A percentile compares a stretch with the other conserved stretches of the same genome.
Conservation (phyloP, 2,797 vertebrate genomes). For the Basileuterus tristriatus region DNA sequence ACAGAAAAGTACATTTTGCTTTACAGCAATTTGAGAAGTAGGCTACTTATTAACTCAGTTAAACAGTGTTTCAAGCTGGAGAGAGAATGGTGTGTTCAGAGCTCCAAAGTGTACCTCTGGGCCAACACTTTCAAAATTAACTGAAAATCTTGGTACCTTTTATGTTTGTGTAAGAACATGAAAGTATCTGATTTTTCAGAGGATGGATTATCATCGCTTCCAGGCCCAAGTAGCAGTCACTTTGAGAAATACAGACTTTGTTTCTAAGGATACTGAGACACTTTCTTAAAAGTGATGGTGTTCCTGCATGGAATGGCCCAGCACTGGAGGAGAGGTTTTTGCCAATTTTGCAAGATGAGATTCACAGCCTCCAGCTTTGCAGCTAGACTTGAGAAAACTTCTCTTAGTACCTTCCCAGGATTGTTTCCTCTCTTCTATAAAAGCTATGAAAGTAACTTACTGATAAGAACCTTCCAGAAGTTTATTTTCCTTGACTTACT, state of each 20-base stretch:
- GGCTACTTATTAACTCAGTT: conserved; percentile 5
- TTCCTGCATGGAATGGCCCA: neutral
- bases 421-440: neutral
- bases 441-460: neutral
- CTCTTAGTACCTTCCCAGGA: neutral
- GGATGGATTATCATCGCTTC: neutral
- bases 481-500: neutral
- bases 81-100: neutral
- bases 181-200: neutral
- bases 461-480: neutral
- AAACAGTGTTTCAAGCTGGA: neutral
- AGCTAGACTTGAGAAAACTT: neutral
- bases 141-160: neutral
- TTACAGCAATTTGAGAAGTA: neutral
- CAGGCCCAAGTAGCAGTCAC: neutral
- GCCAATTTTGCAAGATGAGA: neutral
- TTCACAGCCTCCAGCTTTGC: conserved; percentile 6
- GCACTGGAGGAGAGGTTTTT: neutral
- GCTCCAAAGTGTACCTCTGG: neutral
- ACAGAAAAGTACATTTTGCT: neutral
- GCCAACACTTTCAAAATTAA: neutral
- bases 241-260: neutral
- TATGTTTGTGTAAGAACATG: neutral
- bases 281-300: neutral
- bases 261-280: neutral